Evolutionary conservation across 2,797 vertebrate species (phyloP).

Genomic region (Vespertilio murinus): DNA sequence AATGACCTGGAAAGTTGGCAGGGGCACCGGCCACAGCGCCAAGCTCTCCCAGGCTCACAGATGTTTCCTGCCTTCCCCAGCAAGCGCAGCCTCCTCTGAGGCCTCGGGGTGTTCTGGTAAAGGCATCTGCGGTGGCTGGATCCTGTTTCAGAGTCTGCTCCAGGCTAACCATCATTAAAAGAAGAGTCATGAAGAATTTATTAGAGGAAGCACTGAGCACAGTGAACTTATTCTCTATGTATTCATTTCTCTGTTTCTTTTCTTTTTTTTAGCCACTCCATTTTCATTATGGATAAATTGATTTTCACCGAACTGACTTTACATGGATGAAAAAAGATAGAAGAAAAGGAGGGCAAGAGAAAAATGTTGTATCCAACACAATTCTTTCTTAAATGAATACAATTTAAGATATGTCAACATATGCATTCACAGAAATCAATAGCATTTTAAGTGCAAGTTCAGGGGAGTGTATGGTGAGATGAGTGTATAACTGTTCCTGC

Average conservation of each 20-base stretch:
- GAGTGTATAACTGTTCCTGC: not conserved
- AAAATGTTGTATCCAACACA: not conserved
- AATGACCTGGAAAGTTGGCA: not conserved
- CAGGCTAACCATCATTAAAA: constrained; percentile 5
- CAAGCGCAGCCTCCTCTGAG: not conserved
- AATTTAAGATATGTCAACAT: not conserved
- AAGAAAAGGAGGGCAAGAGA: not conserved
- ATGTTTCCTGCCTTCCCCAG: constrained; percentile 63
- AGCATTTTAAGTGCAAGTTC: not conserved
- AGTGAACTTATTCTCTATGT: not conserved
- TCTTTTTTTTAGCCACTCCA: not conserved
- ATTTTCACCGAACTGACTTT: not conserved
- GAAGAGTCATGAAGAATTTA: constrained; percentile 24
- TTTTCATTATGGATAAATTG: constrained; percentile 12
- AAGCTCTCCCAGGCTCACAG: constrained; percentile 1
- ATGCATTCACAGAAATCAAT: not conserved
- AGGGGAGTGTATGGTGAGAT: too few relatives aligned
- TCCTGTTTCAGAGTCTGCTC: constrained; percentile 29
- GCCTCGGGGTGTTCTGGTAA: constrained; percentile 36
- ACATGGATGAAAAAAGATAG: not conserved
- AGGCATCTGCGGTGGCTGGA: not conserved
- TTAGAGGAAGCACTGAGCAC: constrained; percentile 31
- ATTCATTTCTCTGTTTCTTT: not conserved
- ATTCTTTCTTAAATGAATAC: not conserved
- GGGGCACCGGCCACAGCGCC: not conserved